Conservation (phyloP, 2,113 vertebrate species). For the Porphyrio hochstetteri region DNA sequence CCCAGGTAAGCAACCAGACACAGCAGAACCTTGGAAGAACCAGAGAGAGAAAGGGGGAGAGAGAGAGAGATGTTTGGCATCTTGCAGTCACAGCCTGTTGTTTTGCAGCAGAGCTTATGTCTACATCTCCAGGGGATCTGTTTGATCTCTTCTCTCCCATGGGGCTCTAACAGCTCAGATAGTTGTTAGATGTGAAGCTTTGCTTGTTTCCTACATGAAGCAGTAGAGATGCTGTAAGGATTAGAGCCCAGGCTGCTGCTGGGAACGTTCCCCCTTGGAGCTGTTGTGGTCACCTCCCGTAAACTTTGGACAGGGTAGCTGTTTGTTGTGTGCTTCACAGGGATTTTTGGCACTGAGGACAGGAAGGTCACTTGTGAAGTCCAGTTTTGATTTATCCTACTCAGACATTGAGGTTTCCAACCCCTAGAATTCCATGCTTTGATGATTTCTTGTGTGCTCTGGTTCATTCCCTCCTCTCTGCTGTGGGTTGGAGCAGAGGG, state of each 20-base stretch:
- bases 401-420: neutral
- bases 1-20: slow-evolving; percentile 83
- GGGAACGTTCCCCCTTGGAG: neutral
- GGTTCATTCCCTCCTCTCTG: neutral
- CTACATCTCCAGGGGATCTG: neutral
- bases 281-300: neutral
- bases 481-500: neutral
- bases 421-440: no score
- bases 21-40: neutral
- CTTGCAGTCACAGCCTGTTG: neutral
- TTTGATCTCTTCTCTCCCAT: neutral
- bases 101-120: neutral
- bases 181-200: neutral
- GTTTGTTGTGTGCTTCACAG: accelerated
- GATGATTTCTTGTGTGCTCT: neutral
- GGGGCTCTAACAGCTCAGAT: neutral
- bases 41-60: neutral
- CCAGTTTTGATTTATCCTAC: neutral
- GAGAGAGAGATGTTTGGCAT: neutral
- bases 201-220: neutral
- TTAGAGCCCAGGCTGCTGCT: neutral
- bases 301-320: neutral
- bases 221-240: neutral
- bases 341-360: neutral
- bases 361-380: neutral